Evolutionary conservation across 2,113 vertebrate genomes (phyloP), one percentile per base, ranked within the genome.

Genomic region (Dicentrarchus labrax): DNA sequence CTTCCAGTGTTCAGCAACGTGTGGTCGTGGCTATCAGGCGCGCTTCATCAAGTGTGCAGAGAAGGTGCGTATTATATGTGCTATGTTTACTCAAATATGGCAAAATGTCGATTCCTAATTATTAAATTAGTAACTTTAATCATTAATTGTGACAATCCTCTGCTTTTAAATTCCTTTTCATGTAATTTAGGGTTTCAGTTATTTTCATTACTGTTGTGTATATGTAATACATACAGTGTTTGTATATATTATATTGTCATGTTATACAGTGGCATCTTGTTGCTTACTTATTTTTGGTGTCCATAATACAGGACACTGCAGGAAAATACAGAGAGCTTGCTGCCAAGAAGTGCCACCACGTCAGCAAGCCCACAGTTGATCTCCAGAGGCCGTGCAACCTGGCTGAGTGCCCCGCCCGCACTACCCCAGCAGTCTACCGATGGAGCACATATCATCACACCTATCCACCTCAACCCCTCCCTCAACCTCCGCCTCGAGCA

Each of bases 291-390:
- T 85, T 75, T 60, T 9, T 8, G 10, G 65, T 51, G 30, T 73
- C 24, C 3, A 15, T 30, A 41, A 71, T 15, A 53, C 83, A 94
- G 89, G 95, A 95, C n/a, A 15, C 91, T 6, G 95, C 95, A 2
- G 97, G 97, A 43, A 97, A 97, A 80, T 96, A 96, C 86, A 94
- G 86, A 38, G 96, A 97, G 60, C 94, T 97, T 71, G 87, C 95
- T 30, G 82, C 89, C 9, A 97, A 94, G 89, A 97, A 96, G 85
- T 97, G 97, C 86, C 87, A 92, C 54, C 95, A 96, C 36, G 83
- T 97, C 48, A 93, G 94, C 0, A 95, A 91, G 88, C 97, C 96
- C 2, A 82, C 59, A 24, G 87, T 94, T 4, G 95, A 95, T 38
- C 93, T 97, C 48, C 96, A 96, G 54, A 96, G 91, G 22, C 15